Conservation (phyloP, 64 coral and sea anemone genomes). For the Stylophora pistillata region DNA sequence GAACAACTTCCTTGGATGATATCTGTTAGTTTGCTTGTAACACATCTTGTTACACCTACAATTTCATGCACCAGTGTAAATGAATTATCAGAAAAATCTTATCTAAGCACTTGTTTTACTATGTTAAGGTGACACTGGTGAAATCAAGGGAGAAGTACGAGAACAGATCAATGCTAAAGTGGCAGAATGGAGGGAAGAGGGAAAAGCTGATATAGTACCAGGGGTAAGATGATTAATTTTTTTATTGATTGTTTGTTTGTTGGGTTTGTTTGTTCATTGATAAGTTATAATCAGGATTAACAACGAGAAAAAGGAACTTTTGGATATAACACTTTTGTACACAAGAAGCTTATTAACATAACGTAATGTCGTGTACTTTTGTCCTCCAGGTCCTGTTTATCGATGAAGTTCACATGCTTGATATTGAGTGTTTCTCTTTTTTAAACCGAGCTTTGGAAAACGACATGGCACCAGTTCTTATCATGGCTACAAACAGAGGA, state of each 20-base stretch:
- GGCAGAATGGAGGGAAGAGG: slow-evolving; percentile 98
- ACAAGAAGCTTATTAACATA: neutral
- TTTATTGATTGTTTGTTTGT: neutral
- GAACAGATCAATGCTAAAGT: slow-evolving; percentile 99
- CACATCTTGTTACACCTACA: no score
- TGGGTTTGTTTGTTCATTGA: no score
- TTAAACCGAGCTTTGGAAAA: slow-evolving; percentile 98
- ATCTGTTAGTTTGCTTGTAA: no score
- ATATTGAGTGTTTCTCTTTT: slow-evolving; percentile 99
- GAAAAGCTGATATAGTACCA: slow-evolving; percentile 97
- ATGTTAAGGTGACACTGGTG: slow-evolving; percentile 93
- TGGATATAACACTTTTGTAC: no score
- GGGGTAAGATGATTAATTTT: slow-evolving; percentile 62
- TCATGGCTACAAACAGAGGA: slow-evolving; percentile 99
- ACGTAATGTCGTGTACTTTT: neutral
- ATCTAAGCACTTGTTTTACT: neutral
- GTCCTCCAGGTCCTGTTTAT: slow-evolving; percentile 86
- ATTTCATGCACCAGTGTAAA: neutral
- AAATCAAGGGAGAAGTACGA: slow-evolving; percentile 95
- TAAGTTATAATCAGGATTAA: no score
- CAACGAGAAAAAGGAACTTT: no score
- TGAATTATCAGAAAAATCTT: neutral
- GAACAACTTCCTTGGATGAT: no score
- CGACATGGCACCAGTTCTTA: slow-evolving; percentile 98
- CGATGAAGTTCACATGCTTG: slow-evolving; percentile 98